Percentiles rank a stretch among this genome's conserved stretches.
Conservation (phyloP, 2,888 invertebrate genomes). For the Alentia gelatinosa region DNA sequence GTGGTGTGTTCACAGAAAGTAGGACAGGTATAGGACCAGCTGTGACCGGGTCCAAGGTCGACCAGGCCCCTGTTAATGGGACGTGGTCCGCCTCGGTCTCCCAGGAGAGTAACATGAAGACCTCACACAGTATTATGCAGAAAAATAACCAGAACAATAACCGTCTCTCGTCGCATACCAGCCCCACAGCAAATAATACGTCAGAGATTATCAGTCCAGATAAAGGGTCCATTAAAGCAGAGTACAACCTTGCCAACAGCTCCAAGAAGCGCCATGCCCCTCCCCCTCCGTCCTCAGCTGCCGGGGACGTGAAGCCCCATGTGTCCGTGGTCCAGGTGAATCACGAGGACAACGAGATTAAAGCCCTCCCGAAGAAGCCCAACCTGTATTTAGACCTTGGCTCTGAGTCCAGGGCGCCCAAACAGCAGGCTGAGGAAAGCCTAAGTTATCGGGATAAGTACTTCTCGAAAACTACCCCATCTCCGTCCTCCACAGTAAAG, state of each 20-base stretch:
- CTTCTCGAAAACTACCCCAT: not conserved
- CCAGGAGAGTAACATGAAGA: not conserved
- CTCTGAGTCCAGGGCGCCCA: constrained; percentile 19
- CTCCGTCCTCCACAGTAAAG: not conserved
- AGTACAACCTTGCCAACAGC: constrained; percentile 32
- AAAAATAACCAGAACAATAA: constrained; percentile 51
- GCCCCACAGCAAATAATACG: not conserved
- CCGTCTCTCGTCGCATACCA: not conserved
- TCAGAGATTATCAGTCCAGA: constrained; percentile 40
- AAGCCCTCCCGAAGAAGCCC: not conserved
- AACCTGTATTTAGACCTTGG: constrained; percentile 1
- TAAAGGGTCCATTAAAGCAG: not conserved
- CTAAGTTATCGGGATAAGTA: constrained; percentile 41
- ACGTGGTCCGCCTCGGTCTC: not conserved
- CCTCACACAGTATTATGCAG: constrained; percentile 47
- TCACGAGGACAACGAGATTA: not conserved
- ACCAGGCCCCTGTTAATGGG: not conserved
- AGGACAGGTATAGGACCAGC: constrained; percentile 40
- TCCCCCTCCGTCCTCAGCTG: constrained; percentile 23
- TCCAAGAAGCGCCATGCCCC: constrained; percentile 56
- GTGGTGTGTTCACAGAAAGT: constrained; percentile 36
- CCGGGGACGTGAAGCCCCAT: not conserved
- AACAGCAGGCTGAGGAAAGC: not conserved
- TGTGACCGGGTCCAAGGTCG: not conserved
- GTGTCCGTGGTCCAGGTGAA: constrained; percentile 6